Evolutionary conservation across 2,888 invertebrate genomes (phyloP), one percentile per base, ranked within the genome.

Genomic region (Tenthredo distinguenda): DNA sequence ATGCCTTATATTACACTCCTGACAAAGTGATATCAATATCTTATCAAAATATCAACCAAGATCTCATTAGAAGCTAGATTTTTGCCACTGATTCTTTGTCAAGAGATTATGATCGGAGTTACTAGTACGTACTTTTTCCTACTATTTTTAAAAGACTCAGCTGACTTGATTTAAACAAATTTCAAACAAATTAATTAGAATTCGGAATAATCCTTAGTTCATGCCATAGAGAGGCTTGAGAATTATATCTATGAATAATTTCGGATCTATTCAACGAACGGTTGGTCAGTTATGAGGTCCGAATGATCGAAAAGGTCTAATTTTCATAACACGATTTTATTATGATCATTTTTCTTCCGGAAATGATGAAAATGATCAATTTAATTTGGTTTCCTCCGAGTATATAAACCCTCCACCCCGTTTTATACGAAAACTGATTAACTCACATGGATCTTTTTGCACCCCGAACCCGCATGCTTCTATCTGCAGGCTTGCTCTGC

Each of bases 391-490:
- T 55, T 55, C 62, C 21, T 62, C 26, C 26, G 10, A 26, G 26
- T 15, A 26, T 62, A 40, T 31, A 43, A 77, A 34, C 50, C 50
- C 31, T 31, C 12, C 10, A 15, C 31, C 31, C 55, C 31, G 9
- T 77, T 31, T 83, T 71, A 34, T 83, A 72, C 50, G 26, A 83
- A 79, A 84, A 85, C 50, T 47, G 65, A 85, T 62, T 58, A 84
- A 85, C 84, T 72, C 34, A 84, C 26, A 37, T 31, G 77, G 62
- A 85, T 89, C 89, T 88, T 85, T 85, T 71, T 88, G 88, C 87
- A 87, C 87, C 86, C 89, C 84, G 88, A 87, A 89, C 87, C 89
- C 87, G 90, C 91, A 92, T 91, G 91, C 86, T 84, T 89, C 87
- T 87, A 86, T 71, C 21, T 85, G 86, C 89, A 92, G 92, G 89